Conservation (phyloP, 2,113 vertebrate species). For the Tragelaphus buxtoni region DNA sequence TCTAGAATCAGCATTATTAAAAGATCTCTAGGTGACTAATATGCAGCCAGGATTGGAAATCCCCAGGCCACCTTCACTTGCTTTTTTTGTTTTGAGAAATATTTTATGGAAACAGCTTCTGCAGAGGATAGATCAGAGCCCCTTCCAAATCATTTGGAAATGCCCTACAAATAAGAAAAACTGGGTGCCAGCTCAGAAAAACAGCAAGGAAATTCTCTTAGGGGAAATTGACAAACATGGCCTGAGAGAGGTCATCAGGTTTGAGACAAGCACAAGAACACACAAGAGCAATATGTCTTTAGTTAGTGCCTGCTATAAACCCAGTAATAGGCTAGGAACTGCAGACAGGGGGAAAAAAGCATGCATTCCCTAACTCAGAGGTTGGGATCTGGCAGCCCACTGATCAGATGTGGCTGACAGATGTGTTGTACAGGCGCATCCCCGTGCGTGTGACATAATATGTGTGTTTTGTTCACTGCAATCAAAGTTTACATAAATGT, state of each 20-base stretch:
- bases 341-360: neutral
- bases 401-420: neutral
- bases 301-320: neutral
- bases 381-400: neutral
- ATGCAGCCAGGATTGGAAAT: neutral
- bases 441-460: neutral
- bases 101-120: neutral
- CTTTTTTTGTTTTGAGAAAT: neutral
- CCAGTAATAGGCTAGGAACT: neutral
- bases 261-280: neutral
- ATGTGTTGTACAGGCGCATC: neutral
- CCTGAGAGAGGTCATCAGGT: neutral
- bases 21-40: slow-evolving; percentile 1
- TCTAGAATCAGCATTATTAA: slow-evolving; percentile 12
- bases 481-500: neutral
- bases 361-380: neutral
- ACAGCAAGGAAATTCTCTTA: neutral
- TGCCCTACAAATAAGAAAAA: neutral
- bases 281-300: neutral
- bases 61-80: neutral
- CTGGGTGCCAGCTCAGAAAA: neutral
- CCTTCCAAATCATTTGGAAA: slow-evolving; percentile 1
- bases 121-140: neutral
- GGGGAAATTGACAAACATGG: neutral
- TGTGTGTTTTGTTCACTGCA: neutral